phyloP scores from a whole-genome alignment of 2,113 vertebrate genomes.

The Tetrax tetrax region DNA sequence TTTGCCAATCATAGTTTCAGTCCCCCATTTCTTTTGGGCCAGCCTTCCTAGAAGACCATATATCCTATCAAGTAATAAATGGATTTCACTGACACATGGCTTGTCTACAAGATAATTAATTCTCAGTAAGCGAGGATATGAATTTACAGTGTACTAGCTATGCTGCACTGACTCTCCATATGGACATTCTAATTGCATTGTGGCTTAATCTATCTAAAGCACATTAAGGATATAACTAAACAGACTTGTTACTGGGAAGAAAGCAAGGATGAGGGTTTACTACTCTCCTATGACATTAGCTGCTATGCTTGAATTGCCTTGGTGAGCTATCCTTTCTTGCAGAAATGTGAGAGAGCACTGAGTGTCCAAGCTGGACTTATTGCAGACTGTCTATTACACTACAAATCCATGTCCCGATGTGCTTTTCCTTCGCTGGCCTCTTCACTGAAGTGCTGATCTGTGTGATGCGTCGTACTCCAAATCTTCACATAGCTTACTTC shows the following conservation, averaged over 20 bases:
- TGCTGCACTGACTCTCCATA: constrained; percentile 62
- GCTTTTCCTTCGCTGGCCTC: fast-evolving
- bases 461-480: not conserved
- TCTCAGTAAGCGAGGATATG: constrained; percentile 45
- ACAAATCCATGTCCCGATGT: not conserved
- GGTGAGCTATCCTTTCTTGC: not conserved
- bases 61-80: not conserved
- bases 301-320: not conserved
- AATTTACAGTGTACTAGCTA: constrained; percentile 38
- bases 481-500: not conserved
- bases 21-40: constrained; percentile 38
- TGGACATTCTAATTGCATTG: constrained; percentile 66
- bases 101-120: constrained; percentile 67
- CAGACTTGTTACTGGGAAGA: constrained; percentile 33
- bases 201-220: constrained; percentile 53
- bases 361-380: not conserved
- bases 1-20: constrained; percentile 41
- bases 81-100: constrained; percentile 62
- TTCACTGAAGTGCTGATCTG: not conserved
- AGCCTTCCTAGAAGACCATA: constrained; percentile 32
- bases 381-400: not conserved
- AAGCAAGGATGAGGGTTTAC: not conserved
- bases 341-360: not conserved
- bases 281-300: not conserved
- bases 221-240: constrained; percentile 32